Percentiles rank a stretch among this genome's conserved stretches.
These are phyloP conservation scores for Mylabris sibirica DNA, from an alignment of 2,888 invertebrate genomes.

Conservation along the genomic window DNA sequence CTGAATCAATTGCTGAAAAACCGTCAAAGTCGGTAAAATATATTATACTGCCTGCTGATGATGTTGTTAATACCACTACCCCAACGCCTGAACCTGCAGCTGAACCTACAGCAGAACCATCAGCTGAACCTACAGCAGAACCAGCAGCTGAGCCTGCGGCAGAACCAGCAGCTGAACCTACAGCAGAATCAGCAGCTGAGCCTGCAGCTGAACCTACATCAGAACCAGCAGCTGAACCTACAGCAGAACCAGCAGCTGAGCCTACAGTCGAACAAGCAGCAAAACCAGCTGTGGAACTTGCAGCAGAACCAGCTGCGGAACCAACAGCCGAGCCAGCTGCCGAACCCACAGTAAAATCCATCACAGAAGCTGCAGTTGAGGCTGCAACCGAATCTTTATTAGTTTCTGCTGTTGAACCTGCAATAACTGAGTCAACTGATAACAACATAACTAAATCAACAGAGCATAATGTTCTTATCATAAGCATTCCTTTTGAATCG, in stretches of 20 bases:
- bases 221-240: slow-evolving; percentile 39
- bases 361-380: too few relatives aligned
- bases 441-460: neutral
- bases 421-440: slow-evolving; percentile 37
- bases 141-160: slow-evolving; percentile 46
- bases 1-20: slow-evolving; percentile 24
- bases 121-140: slow-evolving; percentile 46
- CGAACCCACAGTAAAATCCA: too few relatives aligned
- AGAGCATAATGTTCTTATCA: neutral
- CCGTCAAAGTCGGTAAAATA: neutral
- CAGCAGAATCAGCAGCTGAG: neutral
- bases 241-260: slow-evolving; percentile 38
- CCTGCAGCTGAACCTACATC: slow-evolving; percentile 43
- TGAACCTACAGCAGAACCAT: slow-evolving; percentile 33
- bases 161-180: slow-evolving; percentile 38
- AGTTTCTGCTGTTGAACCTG: slow-evolving; percentile 33
- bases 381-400: too few relatives aligned
- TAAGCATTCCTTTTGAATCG: too few relatives aligned
- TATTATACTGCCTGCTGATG: neutral
- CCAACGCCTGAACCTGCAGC: slow-evolving; percentile 30
- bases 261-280: slow-evolving; percentile 30
- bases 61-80: slow-evolving; percentile 40
- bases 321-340: too few relatives aligned
- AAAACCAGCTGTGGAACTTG: slow-evolving; percentile 24
- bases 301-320: slow-evolving; percentile 35